phyloP scores from a whole-genome alignment of 2,888 invertebrate species.

The Agrochola lychnidis region DNA sequence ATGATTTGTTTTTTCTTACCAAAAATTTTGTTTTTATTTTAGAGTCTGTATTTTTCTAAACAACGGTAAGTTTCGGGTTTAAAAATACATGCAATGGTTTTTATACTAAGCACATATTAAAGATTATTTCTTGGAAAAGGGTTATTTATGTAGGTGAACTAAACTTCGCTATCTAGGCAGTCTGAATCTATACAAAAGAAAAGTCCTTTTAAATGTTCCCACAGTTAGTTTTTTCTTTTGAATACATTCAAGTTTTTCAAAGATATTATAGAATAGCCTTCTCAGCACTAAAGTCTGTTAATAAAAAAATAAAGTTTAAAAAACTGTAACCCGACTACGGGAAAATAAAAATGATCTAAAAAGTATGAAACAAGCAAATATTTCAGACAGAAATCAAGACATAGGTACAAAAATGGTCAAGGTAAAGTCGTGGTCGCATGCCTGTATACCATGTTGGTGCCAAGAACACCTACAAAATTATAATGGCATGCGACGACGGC shows the following conservation, averaged over 20 bases:
- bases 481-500: too few species aligned
- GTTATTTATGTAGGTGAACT: not conserved
- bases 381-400: too few species aligned
- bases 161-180: not conserved
- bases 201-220: not conserved
- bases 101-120: not conserved
- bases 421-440: too few species aligned
- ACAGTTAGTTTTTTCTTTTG: not conserved
- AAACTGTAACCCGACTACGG: too few species aligned
- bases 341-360: too few species aligned
- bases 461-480: too few species aligned
- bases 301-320: too few species aligned
- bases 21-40: not conserved
- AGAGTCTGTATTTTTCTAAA: not conserved
- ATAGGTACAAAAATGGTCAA: too few species aligned
- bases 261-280: not conserved
- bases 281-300: not conserved
- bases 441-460: too few species aligned
- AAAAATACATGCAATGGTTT: not conserved
- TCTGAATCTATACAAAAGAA: not conserved
- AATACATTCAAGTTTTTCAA: not conserved
- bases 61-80: not conserved
- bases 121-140: not conserved
- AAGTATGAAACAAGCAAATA: too few species aligned
- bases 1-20: not conserved